These are phyloP conservation scores for Cydia splendana DNA, from an alignment of 1,140 invertebrate species.

Conservation along the genomic window DNA sequence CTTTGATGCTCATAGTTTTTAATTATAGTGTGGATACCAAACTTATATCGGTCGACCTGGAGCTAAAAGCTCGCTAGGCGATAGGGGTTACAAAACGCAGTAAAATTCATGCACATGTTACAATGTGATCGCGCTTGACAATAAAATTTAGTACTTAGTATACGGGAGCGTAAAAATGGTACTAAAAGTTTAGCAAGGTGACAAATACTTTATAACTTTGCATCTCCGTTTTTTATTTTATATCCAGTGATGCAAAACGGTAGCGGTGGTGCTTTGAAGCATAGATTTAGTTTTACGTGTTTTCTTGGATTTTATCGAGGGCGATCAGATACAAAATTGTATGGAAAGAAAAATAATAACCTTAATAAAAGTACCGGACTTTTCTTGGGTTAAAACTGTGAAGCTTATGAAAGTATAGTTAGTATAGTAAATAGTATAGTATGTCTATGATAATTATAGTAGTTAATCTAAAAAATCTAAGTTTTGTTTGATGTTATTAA, in stretches of 20 bases:
- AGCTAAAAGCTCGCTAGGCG: not conserved
- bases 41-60: no score
- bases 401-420: no score
- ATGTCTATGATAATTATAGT: no score
- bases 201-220: constrained; percentile 7
- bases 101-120: not conserved
- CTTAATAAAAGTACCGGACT: no score
- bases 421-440: no score
- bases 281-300: not conserved
- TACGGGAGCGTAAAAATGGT: not conserved
- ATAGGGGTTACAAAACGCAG: not conserved
- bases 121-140: constrained; percentile 6
- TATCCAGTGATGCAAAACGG: not conserved
- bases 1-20: no score
- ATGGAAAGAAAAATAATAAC: no score
- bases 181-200: constrained; percentile 6
- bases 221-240: not conserved
- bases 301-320: not conserved
- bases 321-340: no score
- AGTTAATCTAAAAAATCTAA: no score
- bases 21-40: no score
- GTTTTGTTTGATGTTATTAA: no score
- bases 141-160: constrained; percentile 14
- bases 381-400: no score
- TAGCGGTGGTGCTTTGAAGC: not conserved